These are phyloP conservation scores for Cabera pusaria DNA, from an alignment of 2,888 invertebrate genomes.

Conservation along the genomic window DNA sequence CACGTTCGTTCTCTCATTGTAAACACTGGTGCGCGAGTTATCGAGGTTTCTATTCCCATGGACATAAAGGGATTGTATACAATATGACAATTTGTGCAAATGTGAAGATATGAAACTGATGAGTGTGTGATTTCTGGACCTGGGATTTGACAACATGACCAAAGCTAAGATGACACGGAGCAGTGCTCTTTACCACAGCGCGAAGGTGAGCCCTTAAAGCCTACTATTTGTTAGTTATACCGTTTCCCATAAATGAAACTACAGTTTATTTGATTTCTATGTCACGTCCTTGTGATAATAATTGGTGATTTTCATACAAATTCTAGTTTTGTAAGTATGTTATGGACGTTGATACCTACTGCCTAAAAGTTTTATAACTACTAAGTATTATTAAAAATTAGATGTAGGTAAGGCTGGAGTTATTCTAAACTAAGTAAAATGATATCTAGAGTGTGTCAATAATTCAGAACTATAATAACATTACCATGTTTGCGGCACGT, in stretches of 20 bases:
- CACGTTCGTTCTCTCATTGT: conserved; percentile 72
- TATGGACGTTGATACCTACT: too few species aligned
- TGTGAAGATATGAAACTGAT: conserved; percentile 65
- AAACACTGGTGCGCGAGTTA: conserved; percentile 66
- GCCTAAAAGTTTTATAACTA: too few species aligned
- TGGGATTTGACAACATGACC: conserved; percentile 74
- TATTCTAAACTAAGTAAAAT: too few species aligned
- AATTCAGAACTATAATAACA: too few species aligned
- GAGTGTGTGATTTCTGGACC: conserved; percentile 49
- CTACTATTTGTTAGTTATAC: conserved; percentile 31
- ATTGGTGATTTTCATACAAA: too few species aligned
- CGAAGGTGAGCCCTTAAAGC: conserved; percentile 84
- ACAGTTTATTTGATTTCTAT: conserved; percentile 11
- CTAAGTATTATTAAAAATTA: too few species aligned
- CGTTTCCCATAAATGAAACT: conserved; percentile 34
- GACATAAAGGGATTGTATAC: conserved; percentile 54
- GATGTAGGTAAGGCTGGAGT: too few species aligned
- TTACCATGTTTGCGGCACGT: conserved; percentile 1
- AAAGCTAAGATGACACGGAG: conserved; percentile 82
- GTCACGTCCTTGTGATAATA: too few species aligned
- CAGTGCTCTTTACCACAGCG: conserved; percentile 88
- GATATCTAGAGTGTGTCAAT: too few species aligned
- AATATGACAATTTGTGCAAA: conserved; percentile 51
- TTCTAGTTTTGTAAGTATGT: too few species aligned
- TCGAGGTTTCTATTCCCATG: conserved; percentile 53